Evolutionary conservation across 2,113 vertebrate genomes (phyloP).

Genomic region (Rafetus swinhoei): DNA sequence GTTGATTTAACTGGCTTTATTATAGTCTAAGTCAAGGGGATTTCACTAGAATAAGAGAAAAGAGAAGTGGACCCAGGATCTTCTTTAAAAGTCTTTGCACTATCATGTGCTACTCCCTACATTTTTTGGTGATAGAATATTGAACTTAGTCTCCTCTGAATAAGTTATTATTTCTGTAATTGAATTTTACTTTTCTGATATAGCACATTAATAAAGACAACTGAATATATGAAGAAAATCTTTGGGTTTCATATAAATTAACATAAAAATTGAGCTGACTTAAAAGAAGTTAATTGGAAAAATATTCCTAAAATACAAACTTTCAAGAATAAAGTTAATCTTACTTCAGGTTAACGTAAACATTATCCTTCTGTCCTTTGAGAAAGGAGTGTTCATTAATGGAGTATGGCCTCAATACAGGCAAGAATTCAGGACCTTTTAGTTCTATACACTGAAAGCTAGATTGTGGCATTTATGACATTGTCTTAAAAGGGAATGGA

Average conservation of each 20-base stretch:
- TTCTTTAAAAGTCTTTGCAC: neutral
- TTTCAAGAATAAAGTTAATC: too few species aligned
- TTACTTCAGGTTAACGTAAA: too few species aligned
- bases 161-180: neutral
- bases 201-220: neutral
- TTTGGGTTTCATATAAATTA: neutral
- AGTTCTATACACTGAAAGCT: too few species aligned
- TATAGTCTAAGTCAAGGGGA: rapidly evolving
- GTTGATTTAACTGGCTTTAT: neutral
- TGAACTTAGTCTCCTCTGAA: neutral
- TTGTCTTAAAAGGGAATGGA: too few species aligned
- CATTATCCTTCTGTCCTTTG: too few species aligned
- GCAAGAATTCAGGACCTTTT: too few species aligned
- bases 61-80: neutral
- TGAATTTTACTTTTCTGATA: constrained; percentile 4
- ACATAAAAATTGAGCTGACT: neutral
- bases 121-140: neutral
- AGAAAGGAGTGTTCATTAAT: too few species aligned
- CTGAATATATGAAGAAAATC: neutral
- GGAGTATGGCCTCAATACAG: too few species aligned
- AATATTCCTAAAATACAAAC: too few species aligned
- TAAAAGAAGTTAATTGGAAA: too few species aligned
- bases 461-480: too few species aligned
- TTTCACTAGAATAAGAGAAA: neutral
- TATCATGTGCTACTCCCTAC: neutral